Conservation (phyloP, 2,797 vertebrate species). For the Coendou prehensilis region DNA sequence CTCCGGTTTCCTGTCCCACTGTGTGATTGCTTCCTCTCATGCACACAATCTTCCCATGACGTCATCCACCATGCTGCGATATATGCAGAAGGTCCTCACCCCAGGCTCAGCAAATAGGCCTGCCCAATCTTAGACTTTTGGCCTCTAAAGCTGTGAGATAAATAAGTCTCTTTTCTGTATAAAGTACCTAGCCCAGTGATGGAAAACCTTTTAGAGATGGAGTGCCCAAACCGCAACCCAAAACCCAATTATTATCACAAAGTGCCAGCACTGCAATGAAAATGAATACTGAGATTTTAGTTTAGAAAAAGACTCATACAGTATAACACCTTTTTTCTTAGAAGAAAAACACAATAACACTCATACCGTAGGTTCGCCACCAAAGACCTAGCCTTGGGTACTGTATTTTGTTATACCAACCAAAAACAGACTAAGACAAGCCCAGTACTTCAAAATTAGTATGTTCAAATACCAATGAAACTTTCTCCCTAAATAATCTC, state of each 20-base stretch:
- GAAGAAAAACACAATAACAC: not conserved
- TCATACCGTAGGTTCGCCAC: not conserved
- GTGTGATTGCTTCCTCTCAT: not conserved
- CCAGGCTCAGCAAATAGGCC: not conserved
- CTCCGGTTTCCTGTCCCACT: not conserved
- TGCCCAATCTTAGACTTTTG: not conserved
- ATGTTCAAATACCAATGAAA: conserved; percentile 44
- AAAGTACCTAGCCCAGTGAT: not conserved
- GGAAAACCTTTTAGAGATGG: not conserved
- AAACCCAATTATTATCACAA: not conserved
- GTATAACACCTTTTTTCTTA: not conserved
- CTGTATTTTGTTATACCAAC: not conserved
- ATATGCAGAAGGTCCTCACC: not conserved
- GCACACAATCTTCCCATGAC: not conserved
- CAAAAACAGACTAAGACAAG: not conserved
- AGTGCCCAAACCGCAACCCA: not conserved
- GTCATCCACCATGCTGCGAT: not conserved
- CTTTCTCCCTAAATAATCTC: conserved; percentile 26
- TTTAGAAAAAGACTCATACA: not conserved
- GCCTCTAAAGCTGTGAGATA: not conserved
- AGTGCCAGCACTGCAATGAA: not conserved
- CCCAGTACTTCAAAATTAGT: not conserved
- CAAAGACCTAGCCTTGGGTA: not conserved
- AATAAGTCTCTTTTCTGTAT: not conserved
- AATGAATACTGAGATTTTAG: not conserved